Percentiles rank a stretch among this genome's conserved stretches.
Conservation (phyloP, 2,888 invertebrate genomes). For the Aphrophora alni region DNA sequence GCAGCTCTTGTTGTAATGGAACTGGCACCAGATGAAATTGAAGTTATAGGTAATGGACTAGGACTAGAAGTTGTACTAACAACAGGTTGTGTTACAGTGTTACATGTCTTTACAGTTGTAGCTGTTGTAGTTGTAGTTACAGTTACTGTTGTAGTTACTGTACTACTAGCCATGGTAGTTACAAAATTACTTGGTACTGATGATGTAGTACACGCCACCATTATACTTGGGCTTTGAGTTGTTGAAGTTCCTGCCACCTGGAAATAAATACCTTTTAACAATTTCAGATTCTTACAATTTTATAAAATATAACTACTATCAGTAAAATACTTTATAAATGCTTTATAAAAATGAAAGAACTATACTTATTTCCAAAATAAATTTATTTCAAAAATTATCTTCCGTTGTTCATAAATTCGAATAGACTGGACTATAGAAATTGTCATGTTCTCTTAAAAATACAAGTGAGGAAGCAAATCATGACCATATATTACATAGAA, state of each 20-base stretch:
- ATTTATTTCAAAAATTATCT: no score
- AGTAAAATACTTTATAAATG: no score
- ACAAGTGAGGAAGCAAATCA: no score
- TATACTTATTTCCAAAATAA: no score
- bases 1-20: background rate
- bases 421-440: no score
- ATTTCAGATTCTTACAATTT: no score
- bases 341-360: no score
- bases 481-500: no score
- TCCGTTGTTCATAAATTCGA: no score
- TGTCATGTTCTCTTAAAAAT: no score
- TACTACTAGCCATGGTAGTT: background rate
- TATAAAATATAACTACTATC: no score
- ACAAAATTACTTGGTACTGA: background rate
- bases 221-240: background rate
- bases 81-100: background rate
- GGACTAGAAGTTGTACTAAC: slow-evolving; percentile 8
- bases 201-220: background rate
- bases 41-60: slow-evolving; percentile 12
- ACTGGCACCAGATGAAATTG: no score
- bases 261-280: background rate
- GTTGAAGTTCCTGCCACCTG: background rate
- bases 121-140: slow-evolving; percentile 45
- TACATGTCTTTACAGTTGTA: slow-evolving; percentile 19
- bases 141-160: background rate